Conservation (phyloP, 2,113 vertebrate species). For the Nycticebus coucang region DNA sequence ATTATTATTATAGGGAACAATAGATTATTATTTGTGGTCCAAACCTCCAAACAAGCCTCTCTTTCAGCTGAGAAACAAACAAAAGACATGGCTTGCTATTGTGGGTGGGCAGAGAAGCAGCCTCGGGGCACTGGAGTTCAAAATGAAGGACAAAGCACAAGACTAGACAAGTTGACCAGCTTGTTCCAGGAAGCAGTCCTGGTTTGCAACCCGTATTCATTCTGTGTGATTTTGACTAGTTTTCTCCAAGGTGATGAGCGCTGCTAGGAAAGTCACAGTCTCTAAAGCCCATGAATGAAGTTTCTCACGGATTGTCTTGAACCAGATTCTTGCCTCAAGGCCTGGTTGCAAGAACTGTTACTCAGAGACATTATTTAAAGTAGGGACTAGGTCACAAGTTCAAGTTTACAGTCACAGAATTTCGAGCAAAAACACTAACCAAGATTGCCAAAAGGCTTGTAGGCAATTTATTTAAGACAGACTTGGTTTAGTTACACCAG, state of each 20-base stretch:
- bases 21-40: constrained; percentile 77
- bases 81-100: constrained; percentile 74
- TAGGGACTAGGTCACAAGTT: neutral
- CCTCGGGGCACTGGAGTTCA: constrained; percentile 55
- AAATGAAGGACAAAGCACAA: constrained; percentile 24
- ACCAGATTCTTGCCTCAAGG: neutral
- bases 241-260: neutral
- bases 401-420: constrained; percentile 28
- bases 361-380: neutral
- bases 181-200: constrained; percentile 26
- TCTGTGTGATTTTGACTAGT: neutral
- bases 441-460: neutral
- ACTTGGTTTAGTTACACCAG: neutral
- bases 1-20: constrained; percentile 77
- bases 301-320: neutral
- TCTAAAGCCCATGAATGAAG: neutral
- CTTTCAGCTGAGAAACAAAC: constrained; percentile 80
- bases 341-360: neutral
- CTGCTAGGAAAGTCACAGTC: neutral
- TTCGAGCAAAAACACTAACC: neutral
- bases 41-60: constrained; percentile 82
- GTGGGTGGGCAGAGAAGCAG: constrained; percentile 71
- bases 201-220: neutral
- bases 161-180: constrained; percentile 24
- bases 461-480: neutral